Evolutionary conservation across 2,113 vertebrate genomes (phyloP), one percentile per base, ranked within the genome.

Genomic region (Eretmochelys imbricata): DNA sequence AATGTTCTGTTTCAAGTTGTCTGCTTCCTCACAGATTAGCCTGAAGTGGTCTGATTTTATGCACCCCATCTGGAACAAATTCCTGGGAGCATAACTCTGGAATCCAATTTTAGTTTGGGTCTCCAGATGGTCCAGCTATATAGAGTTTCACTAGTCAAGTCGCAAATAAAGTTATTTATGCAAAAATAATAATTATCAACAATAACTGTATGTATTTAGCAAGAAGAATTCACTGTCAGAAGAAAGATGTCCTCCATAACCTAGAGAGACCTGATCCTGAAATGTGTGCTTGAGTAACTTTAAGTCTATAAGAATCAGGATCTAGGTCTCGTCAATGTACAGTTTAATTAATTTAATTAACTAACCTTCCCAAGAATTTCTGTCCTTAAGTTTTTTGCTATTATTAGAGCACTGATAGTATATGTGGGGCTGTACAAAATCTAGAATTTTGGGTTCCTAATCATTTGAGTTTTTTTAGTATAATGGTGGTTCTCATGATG

Each of bases 71-170:
- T 95, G 90, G 89, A 96, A 82, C 65, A 65, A 94, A 94, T 10
- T 91, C 82, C 50, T 24, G 0, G 65, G 79, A 94, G 89, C 46
- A 35, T 65, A 91, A 89, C 72, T 94, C 88, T 87, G 80, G 65
- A 96, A 76, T 93, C 31, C 85, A 96, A 72, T 86, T 81, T 95
- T 96, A 57, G 59, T 94, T 94, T 80, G 59, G 79, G 29, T 90
- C 92, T 94, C 89, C 91, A 96, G 89, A 93, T 95, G 88, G 65
- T 91, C 55, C 38, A 87, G 35, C 79, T 96, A 84, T 91, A 95
- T 88, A 38, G 94, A 95, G 76, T 88, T 95, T 95, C 90, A 69
- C 87, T 51, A 95, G 90, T 85, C 59, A 91, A 93, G 83, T 93
- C 85, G 78, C 83, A 94, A 91, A 96, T 88, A 87, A 80, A 95